Base-by-base conservation (phyloP, 2,113 vertebrate species). In the Nothoprocta perdicaria region DNA sequence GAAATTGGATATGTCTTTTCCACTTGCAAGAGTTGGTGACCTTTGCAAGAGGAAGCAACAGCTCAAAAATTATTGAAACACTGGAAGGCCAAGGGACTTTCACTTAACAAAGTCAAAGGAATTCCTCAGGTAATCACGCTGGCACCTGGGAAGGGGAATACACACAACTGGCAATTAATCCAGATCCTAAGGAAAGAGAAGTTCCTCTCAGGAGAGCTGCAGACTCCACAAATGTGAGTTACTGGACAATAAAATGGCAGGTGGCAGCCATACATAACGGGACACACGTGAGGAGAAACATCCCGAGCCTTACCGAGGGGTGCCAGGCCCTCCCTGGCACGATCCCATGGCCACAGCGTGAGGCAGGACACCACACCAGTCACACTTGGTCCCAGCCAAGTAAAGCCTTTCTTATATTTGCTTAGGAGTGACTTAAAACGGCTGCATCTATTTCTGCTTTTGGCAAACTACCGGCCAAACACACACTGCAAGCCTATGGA, bases 1-100 rank as follows among this genome's bases (percentile, higher is more conserved):
- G 72, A 23, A 65, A 84, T 18, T 11, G 0, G 0, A 50, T 0
- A 0, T 11, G n/a, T 48, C 57, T 91, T 72, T 86, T 63, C 24
- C 5, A 35, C 71, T 43, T 83, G 14, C 66, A 67, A 50, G 2
- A 41, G 43, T 12, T 14, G 23, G 14, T 26, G 67, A 79, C 52
- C 22, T 9, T n/a, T 23, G 6, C 33, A 61, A 63, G 48, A 63
- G 46, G 58, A 29, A 35, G 19, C 29, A 71, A 69, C 3, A 48
- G 7, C n/a, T 61, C 15, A 4, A 46, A 27, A 76, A 2, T 29
- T 66, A 33, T 16, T 26, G 48, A 38, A 71, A 45, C 21, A 55
- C 6, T 4, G 31, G 77, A 66, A 43, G 18, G 69, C 31, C 58
- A 57, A 79, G 46, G 8, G 67, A 10, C 26, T 29, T 66, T 38